Evolutionary conservation across 2,888 invertebrate genomes (phyloP), one percentile per base, ranked within the genome.

Genomic region (Drosophila recens): DNA sequence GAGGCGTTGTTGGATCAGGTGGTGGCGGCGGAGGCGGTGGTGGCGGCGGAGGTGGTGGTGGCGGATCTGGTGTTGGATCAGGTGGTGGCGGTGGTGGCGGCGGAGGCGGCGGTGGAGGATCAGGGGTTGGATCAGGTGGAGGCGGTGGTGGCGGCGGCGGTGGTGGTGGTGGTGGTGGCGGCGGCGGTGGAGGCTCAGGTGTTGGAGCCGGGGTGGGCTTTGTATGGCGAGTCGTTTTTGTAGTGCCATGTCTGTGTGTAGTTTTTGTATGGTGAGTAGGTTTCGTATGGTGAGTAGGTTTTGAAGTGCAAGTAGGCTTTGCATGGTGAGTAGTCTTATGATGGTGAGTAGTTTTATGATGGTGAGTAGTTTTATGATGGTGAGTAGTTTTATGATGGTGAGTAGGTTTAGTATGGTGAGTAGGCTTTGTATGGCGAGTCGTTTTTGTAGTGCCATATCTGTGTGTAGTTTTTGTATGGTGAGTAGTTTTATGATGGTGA

Each of bases 1-100:
- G 13, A 0, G 36, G 40, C 54, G 54, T 46, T 34, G 27, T 56
- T 9, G 65, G 30, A 33, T 48, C 42, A 3, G 49, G 49, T n/a
- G 64, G 45, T 30, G 34, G 34, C 0, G 49, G 49, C 11, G 64
- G 45, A 20, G 34, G 34, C 0, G 20, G 20, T 8, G 23, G 23
- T 23, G 64, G 56, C 1, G 1, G n/a, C 1, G 40, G 33, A 0
- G 48, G 40, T 33, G 49, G 15, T 3, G 20, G 11, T 52, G 43
- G 43, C 4, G 66, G 45, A 6, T 3, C 27, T 0, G 59, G 15
- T 2, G 59, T 38, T 27, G 66, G 38, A 27, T 36, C 13, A 9
- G 23, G 9, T 1, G 48, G 20, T 4, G 43, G 27, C 15, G 38
- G 15, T 3, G 46, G 13, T 27, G 46, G 53, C 4, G 23, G 27